These are phyloP conservation scores for Rhombomys opimus DNA, from an alignment of 2,113 vertebrate genomes.

Conservation along the genomic window DNA sequence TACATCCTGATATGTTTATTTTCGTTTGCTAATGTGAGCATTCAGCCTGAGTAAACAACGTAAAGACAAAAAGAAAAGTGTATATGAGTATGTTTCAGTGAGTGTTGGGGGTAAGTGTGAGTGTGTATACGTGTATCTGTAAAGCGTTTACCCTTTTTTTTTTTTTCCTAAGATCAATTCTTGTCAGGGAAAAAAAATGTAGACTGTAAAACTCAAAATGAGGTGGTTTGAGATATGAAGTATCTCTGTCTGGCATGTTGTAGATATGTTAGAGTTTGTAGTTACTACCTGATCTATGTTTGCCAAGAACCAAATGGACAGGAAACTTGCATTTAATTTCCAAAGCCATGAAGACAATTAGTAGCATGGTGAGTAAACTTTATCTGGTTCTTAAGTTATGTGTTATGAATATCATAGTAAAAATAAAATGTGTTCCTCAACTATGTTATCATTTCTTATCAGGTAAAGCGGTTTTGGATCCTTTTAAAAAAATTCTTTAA, in stretches of 20 bases:
- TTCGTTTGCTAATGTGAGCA: conserved; percentile 1
- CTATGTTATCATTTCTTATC: neutral
- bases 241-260: neutral
- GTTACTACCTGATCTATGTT: neutral
- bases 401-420: conserved; percentile 23
- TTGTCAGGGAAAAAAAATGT: conserved; percentile 36
- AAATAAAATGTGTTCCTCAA: neutral
- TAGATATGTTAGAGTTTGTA: neutral
- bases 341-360: conserved; percentile 28
- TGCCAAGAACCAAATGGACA: conserved; percentile 1
- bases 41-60: neutral
- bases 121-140: neutral
- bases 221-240: conserved; percentile 20
- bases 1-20: conserved; percentile 18
- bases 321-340: conserved; percentile 49
- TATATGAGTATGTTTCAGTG: neutral
- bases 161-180: neutral
- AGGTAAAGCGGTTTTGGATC: neutral
- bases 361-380: neutral
- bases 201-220: conserved; percentile 36
- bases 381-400: neutral
- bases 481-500: neutral
- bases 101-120: neutral
- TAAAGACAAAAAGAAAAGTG: neutral
- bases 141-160: neutral